A percentile compares a stretch with the other conserved stretches of the same genome.
Conservation (phyloP, 1,140 invertebrate species). For the Capitella teleta region DNA sequence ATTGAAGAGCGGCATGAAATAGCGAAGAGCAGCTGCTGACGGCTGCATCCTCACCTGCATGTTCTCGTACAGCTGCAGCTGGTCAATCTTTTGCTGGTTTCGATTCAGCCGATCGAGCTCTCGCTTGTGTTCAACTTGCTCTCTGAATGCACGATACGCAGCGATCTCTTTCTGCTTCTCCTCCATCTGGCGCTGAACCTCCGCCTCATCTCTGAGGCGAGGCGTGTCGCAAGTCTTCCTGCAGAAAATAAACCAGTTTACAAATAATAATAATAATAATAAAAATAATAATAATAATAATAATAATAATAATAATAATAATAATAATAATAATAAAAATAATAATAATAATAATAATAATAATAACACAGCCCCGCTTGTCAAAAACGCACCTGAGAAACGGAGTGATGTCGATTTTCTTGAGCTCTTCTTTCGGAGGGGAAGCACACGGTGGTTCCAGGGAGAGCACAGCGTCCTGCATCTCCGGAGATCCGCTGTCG, state of each 20-base stretch:
- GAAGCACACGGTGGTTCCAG: constrained; percentile 28
- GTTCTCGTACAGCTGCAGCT: constrained; percentile 31
- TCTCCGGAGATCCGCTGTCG: background rate
- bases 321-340: no score
- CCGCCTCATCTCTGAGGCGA: constrained; percentile 27
- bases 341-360: no score
- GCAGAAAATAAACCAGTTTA: constrained; percentile 7
- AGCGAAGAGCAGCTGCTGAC: background rate
- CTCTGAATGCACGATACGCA: constrained; percentile 28
- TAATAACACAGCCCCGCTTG: no score
- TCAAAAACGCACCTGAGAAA: constrained; percentile 31
- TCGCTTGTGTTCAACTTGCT: constrained; percentile 31
- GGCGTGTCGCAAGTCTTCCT: constrained; percentile 21
- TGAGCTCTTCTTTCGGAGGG: constrained; percentile 28
- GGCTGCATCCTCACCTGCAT: constrained; percentile 23
- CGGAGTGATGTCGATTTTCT: constrained; percentile 32
- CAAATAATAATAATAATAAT: no score
- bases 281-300: no score
- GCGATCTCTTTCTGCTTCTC: constrained; percentile 27
- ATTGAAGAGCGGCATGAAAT: background rate
- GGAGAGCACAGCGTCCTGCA: background rate
- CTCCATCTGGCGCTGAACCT: constrained; percentile 22
- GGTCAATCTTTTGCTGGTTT: constrained; percentile 28
- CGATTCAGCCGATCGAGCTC: constrained; percentile 24
- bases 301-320: no score